Evolutionary conservation across 2,797 vertebrate genomes (phyloP), one percentile per base, ranked within the genome.

Genomic region (Girardinus metallicus): DNA sequence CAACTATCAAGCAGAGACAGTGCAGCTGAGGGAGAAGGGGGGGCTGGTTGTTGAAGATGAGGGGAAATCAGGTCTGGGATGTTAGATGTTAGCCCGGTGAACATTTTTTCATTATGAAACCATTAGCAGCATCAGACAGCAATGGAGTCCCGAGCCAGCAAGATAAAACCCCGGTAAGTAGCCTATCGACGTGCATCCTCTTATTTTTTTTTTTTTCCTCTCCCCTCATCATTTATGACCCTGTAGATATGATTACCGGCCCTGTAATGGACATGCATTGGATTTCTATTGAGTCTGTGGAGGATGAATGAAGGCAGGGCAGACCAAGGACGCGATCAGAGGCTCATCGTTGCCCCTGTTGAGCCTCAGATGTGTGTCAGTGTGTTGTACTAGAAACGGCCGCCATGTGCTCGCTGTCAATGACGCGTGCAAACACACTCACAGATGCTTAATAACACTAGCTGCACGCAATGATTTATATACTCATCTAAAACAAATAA

Each of bases 81-180:
- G 98, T 95, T 96, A 96, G 96, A 96, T 96, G 96, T 96, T 92
- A 95, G 90, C 94, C 94, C 93, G 91, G 95, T 92, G 92, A 94
- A 95, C 94, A 95, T 96, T 87, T 96, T 95, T 96, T 96, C 97
- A 97, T 96, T 96, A 99, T 99, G 98, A 99, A 99, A 97, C 98
- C 98, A 94, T 98, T 99, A 97, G 97, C 97, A 94, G 91, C 96
- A 89, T 95, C 97, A 95, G 97, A 97, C 95, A 96, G 96, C 95
- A 98, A 99, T 99, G 98, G 97, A 97, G 96, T 98, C 97, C 96
- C 96, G 95, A 97, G 96, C 95, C 98, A 98, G 96, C 97, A 97
- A 95, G 98, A 99, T 95, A 99, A 97, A 94, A 96, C 96, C 91
- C 96, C 97, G 94, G 98, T 99, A 96, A 99, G 98, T 99, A 97